Percentiles rank a stretch among this genome's conserved stretches.
Evolutionary conservation across 1,140 invertebrate species (phyloP).

Genomic region (Theocolax elegans): DNA sequence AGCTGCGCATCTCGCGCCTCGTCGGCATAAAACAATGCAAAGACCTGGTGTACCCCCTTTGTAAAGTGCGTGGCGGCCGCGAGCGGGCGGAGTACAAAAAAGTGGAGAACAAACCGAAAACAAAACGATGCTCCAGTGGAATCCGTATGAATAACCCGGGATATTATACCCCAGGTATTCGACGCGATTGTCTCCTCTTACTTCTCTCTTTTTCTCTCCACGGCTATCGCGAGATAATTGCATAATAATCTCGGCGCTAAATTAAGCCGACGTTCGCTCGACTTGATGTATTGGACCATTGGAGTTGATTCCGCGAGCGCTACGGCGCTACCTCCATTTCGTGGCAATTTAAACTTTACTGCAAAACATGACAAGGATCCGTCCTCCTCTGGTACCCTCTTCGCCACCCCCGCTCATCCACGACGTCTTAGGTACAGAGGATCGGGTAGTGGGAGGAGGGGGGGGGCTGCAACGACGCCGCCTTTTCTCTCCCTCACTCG

Average conservation of each 20-base stretch:
- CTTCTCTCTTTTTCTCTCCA: background rate
- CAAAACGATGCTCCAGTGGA: background rate
- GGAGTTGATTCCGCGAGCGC: background rate
- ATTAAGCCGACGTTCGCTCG: constrained; percentile 6
- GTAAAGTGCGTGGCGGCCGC: background rate
- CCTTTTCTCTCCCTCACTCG: constrained; percentile 2
- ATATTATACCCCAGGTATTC: no score
- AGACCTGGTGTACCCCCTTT: background rate
- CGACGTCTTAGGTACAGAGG: no score
- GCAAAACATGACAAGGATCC: constrained; percentile 53
- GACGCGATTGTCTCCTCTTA: no score
- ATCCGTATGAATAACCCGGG: constrained; percentile 9
- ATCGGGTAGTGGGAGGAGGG: no score
- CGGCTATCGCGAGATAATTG: constrained; percentile 18
- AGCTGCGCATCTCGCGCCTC: background rate
- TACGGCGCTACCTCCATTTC: constrained; percentile 36
- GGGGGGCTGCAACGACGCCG: background rate
- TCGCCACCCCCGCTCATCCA: background rate
- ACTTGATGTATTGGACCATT: constrained; percentile 12
- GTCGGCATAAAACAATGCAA: constrained; percentile 5
- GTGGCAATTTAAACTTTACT: constrained; percentile 58
- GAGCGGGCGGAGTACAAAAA: no score
- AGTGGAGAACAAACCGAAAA: no score
- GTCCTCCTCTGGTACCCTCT: constrained; percentile 41
- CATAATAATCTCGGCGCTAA: constrained; percentile 23